Percentiles rank a stretch among this genome's conserved stretches.
Conservation (phyloP, 2,113 vertebrate species). For the Felis chaus region DNA sequence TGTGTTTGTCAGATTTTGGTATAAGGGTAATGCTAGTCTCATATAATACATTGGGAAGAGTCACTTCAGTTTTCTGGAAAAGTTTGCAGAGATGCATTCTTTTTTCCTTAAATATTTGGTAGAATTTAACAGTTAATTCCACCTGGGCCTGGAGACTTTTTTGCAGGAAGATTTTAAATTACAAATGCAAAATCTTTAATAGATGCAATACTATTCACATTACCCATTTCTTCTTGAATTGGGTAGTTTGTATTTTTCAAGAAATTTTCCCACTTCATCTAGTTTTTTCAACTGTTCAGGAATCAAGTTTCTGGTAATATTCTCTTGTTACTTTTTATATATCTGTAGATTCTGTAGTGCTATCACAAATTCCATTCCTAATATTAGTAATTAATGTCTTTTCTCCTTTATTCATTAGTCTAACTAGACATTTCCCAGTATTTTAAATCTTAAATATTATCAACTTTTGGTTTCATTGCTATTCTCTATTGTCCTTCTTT, state of each 20-base stretch:
- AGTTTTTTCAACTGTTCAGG: neutral
- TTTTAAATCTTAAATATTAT: neutral
- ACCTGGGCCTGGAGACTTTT: neutral
- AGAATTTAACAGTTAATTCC: neutral
- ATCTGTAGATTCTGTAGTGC: neutral
- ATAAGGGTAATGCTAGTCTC: neutral
- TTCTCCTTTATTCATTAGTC: neutral
- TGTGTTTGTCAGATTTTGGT: neutral
- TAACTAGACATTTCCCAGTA: neutral
- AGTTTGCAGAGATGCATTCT: neutral
- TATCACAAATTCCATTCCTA: neutral
- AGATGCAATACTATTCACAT: neutral
- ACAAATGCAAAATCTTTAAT: neutral
- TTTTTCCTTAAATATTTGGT: neutral
- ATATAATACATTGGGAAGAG: neutral
- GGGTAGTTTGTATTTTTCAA: constrained; percentile 20
- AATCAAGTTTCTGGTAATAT: neutral
- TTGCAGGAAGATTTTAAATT: neutral
- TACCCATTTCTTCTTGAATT: neutral
- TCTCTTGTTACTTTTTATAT: neutral
- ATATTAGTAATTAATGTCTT: neutral
- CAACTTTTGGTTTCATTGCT: neutral
- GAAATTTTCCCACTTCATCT: neutral
- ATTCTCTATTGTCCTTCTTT: neutral
- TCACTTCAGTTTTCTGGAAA: constrained; percentile 1